These are phyloP conservation scores for Nemotelus nigrinus DNA, from an alignment of 2,888 invertebrate genomes.

Conservation along the genomic window DNA sequence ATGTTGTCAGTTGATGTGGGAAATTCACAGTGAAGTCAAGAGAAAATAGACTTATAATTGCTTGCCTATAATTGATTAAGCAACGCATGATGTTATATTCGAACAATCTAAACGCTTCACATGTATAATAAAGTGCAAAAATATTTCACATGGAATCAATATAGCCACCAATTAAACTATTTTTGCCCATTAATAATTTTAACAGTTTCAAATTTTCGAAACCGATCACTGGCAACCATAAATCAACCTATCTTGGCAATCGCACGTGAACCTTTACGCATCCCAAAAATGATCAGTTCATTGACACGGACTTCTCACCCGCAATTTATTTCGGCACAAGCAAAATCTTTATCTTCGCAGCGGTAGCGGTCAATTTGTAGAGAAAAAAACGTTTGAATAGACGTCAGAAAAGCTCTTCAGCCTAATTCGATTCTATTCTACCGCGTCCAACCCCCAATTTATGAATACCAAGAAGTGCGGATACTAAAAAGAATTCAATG, in stretches of 20 bases:
- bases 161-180: too few species aligned
- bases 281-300: conserved; percentile 2
- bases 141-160: too few species aligned
- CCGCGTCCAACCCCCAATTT: background rate
- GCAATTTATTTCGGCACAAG: background rate
- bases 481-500: conserved; percentile 3
- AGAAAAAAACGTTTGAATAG: conserved; percentile 10
- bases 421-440: background rate
- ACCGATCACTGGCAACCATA: too few species aligned
- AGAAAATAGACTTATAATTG: background rate
- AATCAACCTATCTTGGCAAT: background rate
- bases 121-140: too few species aligned
- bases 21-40: too few species aligned
- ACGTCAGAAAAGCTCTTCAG: background rate
- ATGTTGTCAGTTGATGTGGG: background rate
- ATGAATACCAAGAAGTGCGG: conserved; percentile 3
- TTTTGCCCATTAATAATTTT: too few species aligned
- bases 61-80: background rate
- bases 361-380: conserved; percentile 5
- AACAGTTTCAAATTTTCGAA: too few species aligned
- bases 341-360: conserved; percentile 2
- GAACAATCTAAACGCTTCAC: too few species aligned
- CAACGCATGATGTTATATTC: background rate
- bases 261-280: conserved; percentile 7
- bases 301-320: conserved; percentile 15